A percentile compares a stretch with the other conserved stretches of the same genome.
These are phyloP conservation scores for Anguilla obscura DNA, from an alignment of 2,797 vertebrate species.

Conservation along the genomic window DNA sequence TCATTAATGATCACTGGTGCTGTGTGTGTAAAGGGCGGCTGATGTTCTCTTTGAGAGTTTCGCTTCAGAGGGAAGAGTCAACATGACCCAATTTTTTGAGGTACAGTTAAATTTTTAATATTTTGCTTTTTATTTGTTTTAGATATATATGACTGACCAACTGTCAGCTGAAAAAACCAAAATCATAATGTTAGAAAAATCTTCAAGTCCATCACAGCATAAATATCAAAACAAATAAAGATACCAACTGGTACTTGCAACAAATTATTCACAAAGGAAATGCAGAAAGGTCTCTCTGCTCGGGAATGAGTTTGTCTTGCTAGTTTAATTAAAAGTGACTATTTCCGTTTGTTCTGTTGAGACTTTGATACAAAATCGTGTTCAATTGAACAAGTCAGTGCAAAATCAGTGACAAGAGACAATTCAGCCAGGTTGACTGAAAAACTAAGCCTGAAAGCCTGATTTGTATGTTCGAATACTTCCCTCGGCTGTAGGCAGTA, in stretches of 20 bases:
- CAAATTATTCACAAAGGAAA: not conserved
- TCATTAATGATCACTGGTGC: not conserved
- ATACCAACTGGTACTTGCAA: not conserved
- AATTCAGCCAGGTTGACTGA: not conserved
- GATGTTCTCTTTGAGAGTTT: constrained; percentile 71
- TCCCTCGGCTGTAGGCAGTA: constrained; percentile 53
- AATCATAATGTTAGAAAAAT: not conserved
- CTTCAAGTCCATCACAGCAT: not conserved
- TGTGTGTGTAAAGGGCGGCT: constrained; percentile 55
- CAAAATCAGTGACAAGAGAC: not conserved
- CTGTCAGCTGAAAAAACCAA: not conserved
- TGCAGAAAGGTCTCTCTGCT: not conserved
- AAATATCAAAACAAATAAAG: not conserved
- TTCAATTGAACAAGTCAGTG: not conserved
- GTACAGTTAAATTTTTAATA: constrained; percentile 48
- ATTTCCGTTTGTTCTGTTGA: not conserved
- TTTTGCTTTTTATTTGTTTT: not conserved
- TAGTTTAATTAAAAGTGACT: not conserved
- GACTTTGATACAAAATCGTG: constrained; percentile 18
- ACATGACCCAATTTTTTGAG: constrained; percentile 66
- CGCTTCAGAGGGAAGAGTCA: constrained; percentile 58
- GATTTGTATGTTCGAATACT: not conserved
- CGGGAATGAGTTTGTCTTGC: not conserved
- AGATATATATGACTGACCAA: not conserved
- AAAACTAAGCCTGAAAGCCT: not conserved